These are phyloP conservation scores for Dryas iulia DNA, from an alignment of 1,140 invertebrate genomes.

Conservation along the genomic window DNA sequence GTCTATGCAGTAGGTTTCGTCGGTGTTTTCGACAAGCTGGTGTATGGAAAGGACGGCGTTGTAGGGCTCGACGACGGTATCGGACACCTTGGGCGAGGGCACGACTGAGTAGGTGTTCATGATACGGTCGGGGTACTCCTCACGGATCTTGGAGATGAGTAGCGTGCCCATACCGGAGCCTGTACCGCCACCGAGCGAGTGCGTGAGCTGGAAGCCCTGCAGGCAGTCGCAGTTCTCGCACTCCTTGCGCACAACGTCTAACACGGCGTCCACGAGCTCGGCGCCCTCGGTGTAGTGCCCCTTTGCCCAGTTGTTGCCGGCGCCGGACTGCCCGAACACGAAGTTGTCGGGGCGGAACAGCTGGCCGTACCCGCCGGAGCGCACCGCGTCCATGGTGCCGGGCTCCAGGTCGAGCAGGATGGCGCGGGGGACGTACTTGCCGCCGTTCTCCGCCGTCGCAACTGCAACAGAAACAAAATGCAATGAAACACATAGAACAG, in stretches of 20 bases:
- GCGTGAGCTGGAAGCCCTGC: constrained; percentile 89
- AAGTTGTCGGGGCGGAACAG: constrained; percentile 88
- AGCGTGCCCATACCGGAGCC: constrained; percentile 84
- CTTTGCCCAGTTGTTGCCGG: constrained; percentile 89
- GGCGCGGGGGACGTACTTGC: constrained; percentile 86
- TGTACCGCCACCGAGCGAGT: constrained; percentile 89
- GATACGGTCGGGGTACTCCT: constrained; percentile 91
- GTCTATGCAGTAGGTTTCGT: constrained; percentile 91
- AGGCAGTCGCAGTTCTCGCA: constrained; percentile 88
- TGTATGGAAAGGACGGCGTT: constrained; percentile 89
- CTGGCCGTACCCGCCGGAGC: constrained; percentile 86
- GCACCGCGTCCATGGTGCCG: constrained; percentile 94
- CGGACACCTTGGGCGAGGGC: constrained; percentile 88
- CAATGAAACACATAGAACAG: neutral
- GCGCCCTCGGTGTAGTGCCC: constrained; percentile 95
- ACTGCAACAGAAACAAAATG: constrained; percentile 38
- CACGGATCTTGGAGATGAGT: constrained; percentile 88
- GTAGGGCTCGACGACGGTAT: constrained; percentile 93
- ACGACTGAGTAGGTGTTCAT: constrained; percentile 94
- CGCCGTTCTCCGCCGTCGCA: constrained; percentile 66
- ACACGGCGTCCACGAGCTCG: constrained; percentile 88
- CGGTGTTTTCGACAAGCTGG: constrained; percentile 90
- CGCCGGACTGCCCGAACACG: constrained; percentile 67
- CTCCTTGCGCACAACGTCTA: constrained; percentile 92
- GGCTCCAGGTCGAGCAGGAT: constrained; percentile 90